Base-by-base conservation (phyloP, 2,797 vertebrate species). In the Chelmon rostratus region DNA sequence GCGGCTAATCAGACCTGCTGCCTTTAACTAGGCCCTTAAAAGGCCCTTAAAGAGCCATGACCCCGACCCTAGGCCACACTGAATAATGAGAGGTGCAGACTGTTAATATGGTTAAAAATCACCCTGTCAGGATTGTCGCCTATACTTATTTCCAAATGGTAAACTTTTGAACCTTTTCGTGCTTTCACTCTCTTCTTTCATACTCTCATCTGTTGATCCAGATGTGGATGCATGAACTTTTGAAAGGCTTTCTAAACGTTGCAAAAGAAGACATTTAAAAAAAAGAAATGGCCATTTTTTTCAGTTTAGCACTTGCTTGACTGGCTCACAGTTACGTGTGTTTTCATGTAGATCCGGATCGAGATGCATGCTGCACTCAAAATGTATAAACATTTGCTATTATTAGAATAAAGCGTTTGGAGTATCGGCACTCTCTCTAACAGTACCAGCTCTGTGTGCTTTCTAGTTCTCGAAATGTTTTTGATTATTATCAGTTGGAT, bases 401-500 rank as follows among this genome's bases (percentile, higher is more conserved):
- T 6, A 57, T 18, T 52, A 38, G 35, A 74, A 46, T 8, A 66
- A 21, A 57, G 9, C 44, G 46, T n/a, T 52, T 46, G 52, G 37
- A 47, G 28, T 31, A 35, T 25, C 54, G 33, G 21, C 10, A 8
- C 8, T 61, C 8, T 25, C 4, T 59, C 47, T 35, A 19, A 40
- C 40, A 40, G 28, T 21, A 18, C 15, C n/a, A 15, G 1, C 47
- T 64, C 21, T 37, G 38, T 49, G 37, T 23, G 47, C 33, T 58
- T 25, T 76, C 28, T 1, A 16, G 13, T 68, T 62, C 33, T 78
- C 64, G 63, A 76, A 79, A 81, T 71, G 50, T 63, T 83, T 82
- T 76, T 46, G 58, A 83, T 84, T 13, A 28, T 79, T 82, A 86
- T 87, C 87, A 79, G 21, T 56, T 74, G 69, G 82, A 78, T 86